phyloP scores from a whole-genome alignment of 1,140 invertebrate species.

The Cepaea nemoralis region DNA sequence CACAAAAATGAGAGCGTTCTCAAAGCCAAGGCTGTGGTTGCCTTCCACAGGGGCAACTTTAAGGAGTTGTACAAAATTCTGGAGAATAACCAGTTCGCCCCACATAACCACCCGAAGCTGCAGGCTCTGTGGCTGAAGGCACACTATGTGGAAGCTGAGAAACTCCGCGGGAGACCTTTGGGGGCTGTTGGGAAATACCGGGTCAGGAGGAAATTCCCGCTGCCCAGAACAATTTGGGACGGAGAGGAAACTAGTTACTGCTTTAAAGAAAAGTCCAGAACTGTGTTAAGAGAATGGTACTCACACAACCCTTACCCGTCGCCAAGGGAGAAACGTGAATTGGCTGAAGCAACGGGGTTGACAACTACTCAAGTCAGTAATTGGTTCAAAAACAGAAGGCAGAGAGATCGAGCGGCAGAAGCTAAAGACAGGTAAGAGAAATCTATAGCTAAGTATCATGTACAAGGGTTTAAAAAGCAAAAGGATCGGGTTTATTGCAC shows the following conservation, averaged over 20 bases:
- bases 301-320: slow-evolving; percentile 98
- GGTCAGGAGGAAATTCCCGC: slow-evolving; percentile 95
- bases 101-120: slow-evolving; percentile 95
- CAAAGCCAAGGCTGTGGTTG: slow-evolving; percentile 97
- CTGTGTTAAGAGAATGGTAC: slow-evolving; percentile 96
- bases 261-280: slow-evolving; percentile 97
- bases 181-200: slow-evolving; percentile 96
- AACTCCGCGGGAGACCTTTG: slow-evolving; percentile 89
- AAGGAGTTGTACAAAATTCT: slow-evolving; percentile 95
- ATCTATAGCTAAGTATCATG: too few relatives aligned
- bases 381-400: slow-evolving; percentile 96
- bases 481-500: too few relatives aligned
- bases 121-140: slow-evolving; percentile 83
- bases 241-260: slow-evolving; percentile 99
- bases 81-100: slow-evolving; percentile 94
- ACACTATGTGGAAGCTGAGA: slow-evolving; percentile 92
- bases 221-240: slow-evolving; percentile 98
- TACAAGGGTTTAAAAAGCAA: too few relatives aligned
- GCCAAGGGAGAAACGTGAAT: slow-evolving; percentile 94
- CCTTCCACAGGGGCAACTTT: slow-evolving; percentile 84
- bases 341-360: slow-evolving; percentile 95
- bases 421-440: slow-evolving; percentile 80
- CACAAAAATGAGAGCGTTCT: slow-evolving; percentile 94
- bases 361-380: slow-evolving; percentile 98
- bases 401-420: slow-evolving; percentile 93